Evolutionary conservation across 2,797 vertebrate species (phyloP).

Genomic region (Pseudomugil gertrudae): DNA sequence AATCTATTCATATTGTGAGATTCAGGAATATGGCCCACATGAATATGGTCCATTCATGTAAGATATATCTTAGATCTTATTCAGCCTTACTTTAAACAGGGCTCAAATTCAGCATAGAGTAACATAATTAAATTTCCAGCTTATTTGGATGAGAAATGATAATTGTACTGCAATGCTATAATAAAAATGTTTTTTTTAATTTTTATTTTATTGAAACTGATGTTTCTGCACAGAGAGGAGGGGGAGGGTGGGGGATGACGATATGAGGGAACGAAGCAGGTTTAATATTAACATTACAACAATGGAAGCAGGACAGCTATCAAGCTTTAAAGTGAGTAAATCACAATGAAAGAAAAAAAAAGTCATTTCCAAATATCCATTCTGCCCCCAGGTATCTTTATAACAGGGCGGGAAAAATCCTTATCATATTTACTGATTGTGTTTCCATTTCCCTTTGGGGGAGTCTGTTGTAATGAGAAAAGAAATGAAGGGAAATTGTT

Average conservation of each 20-base stretch:
- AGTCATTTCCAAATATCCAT: constrained; percentile 66
- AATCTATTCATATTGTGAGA: constrained; percentile 65
- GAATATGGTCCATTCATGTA: constrained; percentile 59
- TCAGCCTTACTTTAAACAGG: constrained; percentile 71
- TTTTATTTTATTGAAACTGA: constrained; percentile 61
- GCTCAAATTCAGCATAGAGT: constrained; percentile 59
- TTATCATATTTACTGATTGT: constrained; percentile 74
- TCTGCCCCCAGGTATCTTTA: constrained; percentile 64
- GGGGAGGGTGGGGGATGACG: constrained; percentile 14
- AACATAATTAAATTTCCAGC: constrained; percentile 78
- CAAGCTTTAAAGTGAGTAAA: constrained; percentile 55
- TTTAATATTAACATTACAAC: constrained; percentile 61
- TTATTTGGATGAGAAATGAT: constrained; percentile 77
- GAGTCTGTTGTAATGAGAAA: constrained; percentile 75
- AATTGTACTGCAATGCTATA: constrained; percentile 66
- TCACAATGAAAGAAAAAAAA: constrained; percentile 47
- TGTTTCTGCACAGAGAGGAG: constrained; percentile 30
- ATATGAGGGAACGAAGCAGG: constrained; percentile 33
- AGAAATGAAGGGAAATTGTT: constrained; percentile 74
- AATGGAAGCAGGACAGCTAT: constrained; percentile 39
- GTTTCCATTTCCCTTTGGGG: constrained; percentile 72
- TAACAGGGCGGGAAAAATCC: constrained; percentile 47
- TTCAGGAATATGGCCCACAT: constrained; percentile 53
- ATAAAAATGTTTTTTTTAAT: constrained; percentile 40
- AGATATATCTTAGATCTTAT: constrained; percentile 77